Percentiles rank a stretch among this genome's conserved stretches.
Evolutionary conservation across 1,140 invertebrate genomes (phyloP).

Genomic region (Hyles vespertilio): DNA sequence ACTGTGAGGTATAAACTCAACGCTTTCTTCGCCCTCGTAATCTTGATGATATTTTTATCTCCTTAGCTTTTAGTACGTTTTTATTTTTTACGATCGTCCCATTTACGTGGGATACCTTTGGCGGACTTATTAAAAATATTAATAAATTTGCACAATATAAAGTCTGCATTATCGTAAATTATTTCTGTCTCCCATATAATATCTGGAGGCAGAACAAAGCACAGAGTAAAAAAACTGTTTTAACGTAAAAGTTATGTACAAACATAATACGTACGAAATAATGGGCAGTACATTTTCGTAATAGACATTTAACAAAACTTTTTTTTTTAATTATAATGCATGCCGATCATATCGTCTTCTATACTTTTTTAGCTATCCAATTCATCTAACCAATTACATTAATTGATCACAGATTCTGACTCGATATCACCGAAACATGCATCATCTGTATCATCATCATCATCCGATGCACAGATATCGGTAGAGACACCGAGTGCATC

Average conservation of each 20-base stretch:
- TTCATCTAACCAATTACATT: too few relatives aligned
- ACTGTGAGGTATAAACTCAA: conserved; percentile 32
- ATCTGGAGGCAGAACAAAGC: background rate
- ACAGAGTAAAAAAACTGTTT: too few relatives aligned
- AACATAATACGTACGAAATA: too few relatives aligned
- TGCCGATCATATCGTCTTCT: too few relatives aligned
- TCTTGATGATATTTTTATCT: conserved; percentile 48
- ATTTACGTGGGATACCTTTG: conserved; percentile 12
- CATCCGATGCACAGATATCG: conserved; percentile 46
- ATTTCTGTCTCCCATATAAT: conserved; percentile 1
- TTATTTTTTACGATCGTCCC: conserved; percentile 34
- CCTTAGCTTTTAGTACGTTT: conserved; percentile 42
- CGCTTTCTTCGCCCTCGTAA: conserved; percentile 32
- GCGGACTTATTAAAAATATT: conserved; percentile 23
- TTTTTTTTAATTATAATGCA: too few relatives aligned
- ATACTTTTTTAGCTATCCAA: too few relatives aligned
- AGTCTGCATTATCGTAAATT: conserved; percentile 17
- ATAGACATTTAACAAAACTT: too few relatives aligned
- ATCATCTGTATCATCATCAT: conserved; percentile 39
- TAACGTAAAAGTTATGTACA: too few relatives aligned
- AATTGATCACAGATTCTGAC: conserved; percentile 40
- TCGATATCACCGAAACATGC: conserved; percentile 46
- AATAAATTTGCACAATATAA: conserved; percentile 25
- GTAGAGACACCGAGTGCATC: conserved; percentile 57
- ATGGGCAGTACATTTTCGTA: too few relatives aligned